Evolutionary conservation across 2,888 invertebrate species (phyloP).

Genomic region (Smittia aterrima): DNA sequence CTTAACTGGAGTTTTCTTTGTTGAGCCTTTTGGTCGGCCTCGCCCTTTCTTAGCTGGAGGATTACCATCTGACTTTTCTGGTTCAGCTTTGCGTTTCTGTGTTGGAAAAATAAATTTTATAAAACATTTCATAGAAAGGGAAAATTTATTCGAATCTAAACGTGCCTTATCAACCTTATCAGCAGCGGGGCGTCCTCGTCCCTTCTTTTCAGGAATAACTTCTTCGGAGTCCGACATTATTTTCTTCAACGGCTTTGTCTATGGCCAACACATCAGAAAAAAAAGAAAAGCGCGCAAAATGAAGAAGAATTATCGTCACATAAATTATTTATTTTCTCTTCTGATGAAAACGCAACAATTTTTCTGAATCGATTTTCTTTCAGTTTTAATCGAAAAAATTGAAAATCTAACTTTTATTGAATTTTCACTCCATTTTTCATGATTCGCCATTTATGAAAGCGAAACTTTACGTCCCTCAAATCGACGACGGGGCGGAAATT

Average conservation of each 20-base stretch:
- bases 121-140: neutral
- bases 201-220: slow-evolving; percentile 3
- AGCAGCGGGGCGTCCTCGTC: neutral
- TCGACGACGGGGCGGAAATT: neutral
- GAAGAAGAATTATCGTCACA: neutral
- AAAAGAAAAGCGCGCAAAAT: slow-evolving; percentile 1
- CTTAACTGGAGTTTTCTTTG: neutral
- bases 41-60: slow-evolving; percentile 9
- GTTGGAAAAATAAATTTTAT: neutral
- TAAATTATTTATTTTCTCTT: neutral
- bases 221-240: slow-evolving; percentile 13
- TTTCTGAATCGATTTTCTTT: neutral
- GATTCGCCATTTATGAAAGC: neutral
- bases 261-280: neutral
- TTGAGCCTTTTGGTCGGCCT: neutral
- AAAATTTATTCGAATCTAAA: neutral
- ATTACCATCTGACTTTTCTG: neutral
- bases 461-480: neutral
- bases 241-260: neutral
- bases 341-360: neutral
- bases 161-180: neutral
- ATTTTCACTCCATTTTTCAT: too few species aligned
- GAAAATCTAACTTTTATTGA: neutral
- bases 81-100: neutral
- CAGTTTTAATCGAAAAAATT: neutral